A percentile compares a stretch with the other conserved stretches of the same genome.
Conservation (phyloP, 2,888 invertebrate genomes). For the Cheilosia vulpina region DNA sequence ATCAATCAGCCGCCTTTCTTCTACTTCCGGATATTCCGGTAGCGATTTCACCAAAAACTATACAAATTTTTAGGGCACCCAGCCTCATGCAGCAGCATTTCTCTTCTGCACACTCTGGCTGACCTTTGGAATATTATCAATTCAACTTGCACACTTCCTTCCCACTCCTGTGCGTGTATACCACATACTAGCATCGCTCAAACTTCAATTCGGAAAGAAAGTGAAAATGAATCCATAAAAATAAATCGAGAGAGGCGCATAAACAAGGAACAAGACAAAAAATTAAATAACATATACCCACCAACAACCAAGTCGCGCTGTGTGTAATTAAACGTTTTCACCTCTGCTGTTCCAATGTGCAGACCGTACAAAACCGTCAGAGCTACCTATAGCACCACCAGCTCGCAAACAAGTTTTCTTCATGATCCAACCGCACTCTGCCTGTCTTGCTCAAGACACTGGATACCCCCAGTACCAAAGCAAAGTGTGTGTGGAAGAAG, state of each 20-base stretch:
- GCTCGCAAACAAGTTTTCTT: slow-evolving; percentile 55
- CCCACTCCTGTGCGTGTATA: slow-evolving; percentile 7
- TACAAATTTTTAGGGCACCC: not conserved
- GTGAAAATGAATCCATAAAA: slow-evolving; percentile 69
- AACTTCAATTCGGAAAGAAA: slow-evolving; percentile 58
- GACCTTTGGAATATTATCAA: slow-evolving; percentile 48
- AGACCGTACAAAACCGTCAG: slow-evolving; percentile 38
- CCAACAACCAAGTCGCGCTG: slow-evolving; percentile 42
- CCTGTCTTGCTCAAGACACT: slow-evolving; percentile 6
- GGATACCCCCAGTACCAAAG: slow-evolving; percentile 3
- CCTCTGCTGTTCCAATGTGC: slow-evolving; percentile 26
- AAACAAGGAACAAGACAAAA: slow-evolving; percentile 59
- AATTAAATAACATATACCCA: slow-evolving; percentile 60
- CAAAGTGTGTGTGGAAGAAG: slow-evolving; percentile 56
- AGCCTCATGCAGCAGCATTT: slow-evolving; percentile 36
- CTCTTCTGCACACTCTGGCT: slow-evolving; percentile 25
- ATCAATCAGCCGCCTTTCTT: not conserved
- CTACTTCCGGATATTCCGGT: slow-evolving; percentile 11
- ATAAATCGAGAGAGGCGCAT: slow-evolving; percentile 50
- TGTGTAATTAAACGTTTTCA: slow-evolving; percentile 70
- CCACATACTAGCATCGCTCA: slow-evolving; percentile 4
- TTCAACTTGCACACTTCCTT: slow-evolving; percentile 45
- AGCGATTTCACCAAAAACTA: slow-evolving; percentile 56
- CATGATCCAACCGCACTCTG: slow-evolving; percentile 11
- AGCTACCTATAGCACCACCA: slow-evolving; percentile 20